A percentile compares a stretch with the other conserved stretches of the same genome.
phyloP scores from a whole-genome alignment of 2,888 invertebrate genomes.

The Seira sanloemensis region DNA sequence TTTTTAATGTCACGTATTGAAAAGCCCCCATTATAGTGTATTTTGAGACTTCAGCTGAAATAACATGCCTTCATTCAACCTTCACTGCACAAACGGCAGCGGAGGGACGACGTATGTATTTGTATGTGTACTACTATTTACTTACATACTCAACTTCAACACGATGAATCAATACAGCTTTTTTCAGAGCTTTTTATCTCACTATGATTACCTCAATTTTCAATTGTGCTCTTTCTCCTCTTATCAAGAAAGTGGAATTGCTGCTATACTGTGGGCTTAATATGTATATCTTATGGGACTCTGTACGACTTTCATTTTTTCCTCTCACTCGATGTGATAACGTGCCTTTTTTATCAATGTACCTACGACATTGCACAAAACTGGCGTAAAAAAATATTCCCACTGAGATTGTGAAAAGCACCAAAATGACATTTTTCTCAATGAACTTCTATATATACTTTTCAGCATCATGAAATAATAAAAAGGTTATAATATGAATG shows the following conservation, averaged over 20 bases:
- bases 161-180: neutral
- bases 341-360: slow-evolving; percentile 13
- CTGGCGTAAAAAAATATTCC: neutral
- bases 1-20: neutral
- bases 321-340: slow-evolving; percentile 12
- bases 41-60: too few species aligned
- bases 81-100: too few species aligned
- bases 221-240: too few species aligned
- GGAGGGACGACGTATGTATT: too few species aligned
- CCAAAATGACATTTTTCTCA: neutral
- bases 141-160: too few species aligned
- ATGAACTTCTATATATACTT: neutral
- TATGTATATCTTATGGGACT: too few species aligned
- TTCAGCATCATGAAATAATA: too few species aligned
- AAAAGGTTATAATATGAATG: too few species aligned
- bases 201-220: neutral
- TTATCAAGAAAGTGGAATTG: neutral
- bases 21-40: too few species aligned
- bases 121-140: too few species aligned
- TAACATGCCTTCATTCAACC: too few species aligned
- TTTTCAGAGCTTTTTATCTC: neutral
- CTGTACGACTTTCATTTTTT: neutral
- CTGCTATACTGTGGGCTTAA: too few species aligned
- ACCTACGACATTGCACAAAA: neutral
- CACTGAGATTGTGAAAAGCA: neutral